Percentiles rank a stretch among this genome's conserved stretches.
Conservation (phyloP, 2,888 invertebrate genomes). For the Eupithecia insigniata region DNA sequence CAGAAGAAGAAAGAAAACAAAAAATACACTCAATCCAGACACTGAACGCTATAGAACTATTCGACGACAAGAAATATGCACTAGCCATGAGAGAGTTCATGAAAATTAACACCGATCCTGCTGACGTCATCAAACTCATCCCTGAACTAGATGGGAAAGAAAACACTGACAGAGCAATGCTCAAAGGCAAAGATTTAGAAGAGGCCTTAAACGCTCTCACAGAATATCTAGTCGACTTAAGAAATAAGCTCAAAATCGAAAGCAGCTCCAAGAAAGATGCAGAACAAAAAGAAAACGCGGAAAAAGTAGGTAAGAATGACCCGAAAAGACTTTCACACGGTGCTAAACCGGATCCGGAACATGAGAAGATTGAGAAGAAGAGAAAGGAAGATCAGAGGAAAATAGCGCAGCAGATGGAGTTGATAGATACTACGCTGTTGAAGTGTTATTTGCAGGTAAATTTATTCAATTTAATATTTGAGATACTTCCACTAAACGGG, state of each 20-base stretch:
- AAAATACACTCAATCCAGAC: conserved; percentile 95
- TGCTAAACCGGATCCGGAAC: neutral
- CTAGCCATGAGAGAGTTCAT: conserved; percentile 96
- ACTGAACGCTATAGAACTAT: conserved; percentile 94
- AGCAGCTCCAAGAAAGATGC: conserved; percentile 41
- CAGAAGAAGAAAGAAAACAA: conserved; percentile 90
- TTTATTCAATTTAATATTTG: too few species aligned
- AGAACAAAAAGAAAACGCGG: neutral
- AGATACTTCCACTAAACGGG: too few species aligned
- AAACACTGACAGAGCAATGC: conserved; percentile 62
- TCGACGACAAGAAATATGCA: conserved; percentile 93
- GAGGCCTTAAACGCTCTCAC: conserved; percentile 94
- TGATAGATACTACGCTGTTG: conserved; percentile 98
- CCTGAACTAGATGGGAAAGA: conserved; percentile 90
- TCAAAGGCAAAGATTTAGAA: conserved; percentile 94
- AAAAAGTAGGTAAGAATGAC: neutral
- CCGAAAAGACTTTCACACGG: neutral
- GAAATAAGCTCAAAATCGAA: conserved; percentile 77
- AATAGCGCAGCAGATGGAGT: conserved; percentile 86
- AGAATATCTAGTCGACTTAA: conserved; percentile 93
- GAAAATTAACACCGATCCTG: conserved; percentile 95
- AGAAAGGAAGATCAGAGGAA: conserved; percentile 59
- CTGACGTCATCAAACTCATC: conserved; percentile 97
- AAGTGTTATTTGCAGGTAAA: conserved; percentile 97
- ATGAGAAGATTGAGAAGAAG: conserved; percentile 35